Evolutionary conservation across 2,888 invertebrate genomes (phyloP).

Genomic region (Acanthosepion pharaonis): DNA sequence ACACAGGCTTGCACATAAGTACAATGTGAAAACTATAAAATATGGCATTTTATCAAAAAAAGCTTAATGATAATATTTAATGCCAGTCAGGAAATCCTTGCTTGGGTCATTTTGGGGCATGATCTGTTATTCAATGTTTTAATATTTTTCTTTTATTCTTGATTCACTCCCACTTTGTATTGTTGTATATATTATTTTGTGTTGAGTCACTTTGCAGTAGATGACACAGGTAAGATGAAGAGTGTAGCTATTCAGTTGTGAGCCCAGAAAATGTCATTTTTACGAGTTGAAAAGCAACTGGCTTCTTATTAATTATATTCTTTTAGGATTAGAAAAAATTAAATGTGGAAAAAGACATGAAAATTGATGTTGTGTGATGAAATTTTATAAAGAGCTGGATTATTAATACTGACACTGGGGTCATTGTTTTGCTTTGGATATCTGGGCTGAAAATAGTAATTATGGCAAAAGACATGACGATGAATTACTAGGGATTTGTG

Average conservation of each 20-base stretch:
- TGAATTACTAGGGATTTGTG: neutral
- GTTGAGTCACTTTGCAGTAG: neutral
- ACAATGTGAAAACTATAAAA: too few relatives aligned
- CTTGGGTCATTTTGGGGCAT: too few relatives aligned
- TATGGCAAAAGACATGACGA: neutral
- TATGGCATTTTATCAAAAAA: too few relatives aligned
- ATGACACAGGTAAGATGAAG: neutral
- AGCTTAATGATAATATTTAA: too few relatives aligned
- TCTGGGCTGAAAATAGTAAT: neutral
- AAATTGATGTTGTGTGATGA: conserved; percentile 5
- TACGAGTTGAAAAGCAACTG: neutral
- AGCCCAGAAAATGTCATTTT: neutral
- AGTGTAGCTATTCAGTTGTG: neutral
- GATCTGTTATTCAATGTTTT: too few relatives aligned
- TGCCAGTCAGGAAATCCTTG: too few relatives aligned
- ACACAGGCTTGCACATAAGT: too few relatives aligned
- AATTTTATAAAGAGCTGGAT: neutral
- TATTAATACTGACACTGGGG: neutral
- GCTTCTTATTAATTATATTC: neutral
- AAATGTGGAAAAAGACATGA: neutral
- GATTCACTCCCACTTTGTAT: too few relatives aligned
- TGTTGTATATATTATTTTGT: neutral
- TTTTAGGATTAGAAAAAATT: neutral
- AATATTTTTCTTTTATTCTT: too few relatives aligned
- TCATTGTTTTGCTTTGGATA: conserved; percentile 33